Conservation (phyloP, 2,797 vertebrate genomes). For the Pipistrellus nathusii region DNA sequence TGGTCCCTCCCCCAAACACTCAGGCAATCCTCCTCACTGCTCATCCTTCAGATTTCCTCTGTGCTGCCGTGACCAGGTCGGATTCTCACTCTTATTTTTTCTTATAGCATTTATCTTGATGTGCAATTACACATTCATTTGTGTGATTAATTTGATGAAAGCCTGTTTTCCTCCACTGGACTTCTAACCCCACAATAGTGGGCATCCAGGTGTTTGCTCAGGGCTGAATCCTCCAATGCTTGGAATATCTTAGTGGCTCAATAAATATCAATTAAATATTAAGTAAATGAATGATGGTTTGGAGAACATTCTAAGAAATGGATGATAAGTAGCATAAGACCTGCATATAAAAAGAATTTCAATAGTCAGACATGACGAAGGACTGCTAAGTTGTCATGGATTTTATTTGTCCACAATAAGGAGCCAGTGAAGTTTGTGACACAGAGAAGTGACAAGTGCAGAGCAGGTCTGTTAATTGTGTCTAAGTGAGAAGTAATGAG, state of each 20-base stretch:
- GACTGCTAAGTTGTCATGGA: background rate
- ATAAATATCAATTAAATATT: background rate
- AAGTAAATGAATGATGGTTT: background rate
- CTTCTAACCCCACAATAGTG: background rate
- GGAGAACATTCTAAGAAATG: background rate
- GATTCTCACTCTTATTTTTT: background rate
- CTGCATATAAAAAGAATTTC: background rate
- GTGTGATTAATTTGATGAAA: background rate
- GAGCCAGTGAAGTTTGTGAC: background rate
- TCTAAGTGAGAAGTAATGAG: background rate
- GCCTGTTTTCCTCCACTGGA: background rate
- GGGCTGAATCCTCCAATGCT: rapidly evolving
- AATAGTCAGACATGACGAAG: background rate
- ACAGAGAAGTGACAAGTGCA: background rate
- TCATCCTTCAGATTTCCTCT: background rate
- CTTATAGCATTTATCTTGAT: background rate
- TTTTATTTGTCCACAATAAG: background rate
- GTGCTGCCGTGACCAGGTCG: background rate
- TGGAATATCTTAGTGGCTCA: background rate
- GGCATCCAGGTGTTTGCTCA: background rate
- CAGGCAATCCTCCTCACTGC: background rate
- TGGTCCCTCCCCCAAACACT: background rate
- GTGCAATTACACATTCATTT: background rate
- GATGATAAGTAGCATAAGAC: background rate
- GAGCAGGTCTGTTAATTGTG: background rate